Conservation (phyloP, 92 coral and sea anemone genomes). For the Heteractis magnifica region DNA sequence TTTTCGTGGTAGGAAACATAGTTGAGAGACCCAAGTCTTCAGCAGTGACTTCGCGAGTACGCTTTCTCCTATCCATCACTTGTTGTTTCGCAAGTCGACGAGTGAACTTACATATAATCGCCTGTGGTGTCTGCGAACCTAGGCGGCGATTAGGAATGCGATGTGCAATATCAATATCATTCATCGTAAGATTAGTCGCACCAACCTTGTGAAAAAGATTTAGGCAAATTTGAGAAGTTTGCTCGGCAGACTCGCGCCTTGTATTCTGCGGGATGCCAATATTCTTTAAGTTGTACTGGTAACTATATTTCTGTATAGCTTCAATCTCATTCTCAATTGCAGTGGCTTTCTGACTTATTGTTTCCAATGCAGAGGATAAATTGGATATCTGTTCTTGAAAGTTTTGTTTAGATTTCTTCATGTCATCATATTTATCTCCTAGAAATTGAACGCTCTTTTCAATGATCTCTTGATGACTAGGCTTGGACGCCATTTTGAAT, state of each 20-base stretch:
- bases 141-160: not conserved
- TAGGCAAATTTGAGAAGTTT: constrained; percentile 14
- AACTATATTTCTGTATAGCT: constrained; percentile 21
- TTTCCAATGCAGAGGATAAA: too few relatives aligned
- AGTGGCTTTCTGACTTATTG: too few relatives aligned
- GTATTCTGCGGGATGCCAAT: constrained; percentile 13
- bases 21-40: too few relatives aligned
- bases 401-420: too few relatives aligned
- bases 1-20: too few relatives aligned
- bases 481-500: too few relatives aligned
- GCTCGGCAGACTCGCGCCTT: constrained; percentile 12
- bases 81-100: not conserved
- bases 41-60: not conserved
- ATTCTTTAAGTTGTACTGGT: constrained; percentile 21
- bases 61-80: not conserved
- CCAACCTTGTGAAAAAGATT: constrained; percentile 23
- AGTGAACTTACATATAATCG: not conserved
- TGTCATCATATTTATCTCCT: too few relatives aligned
- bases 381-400: too few relatives aligned
- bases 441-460: too few relatives aligned
- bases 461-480: too few relatives aligned
- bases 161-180: constrained; percentile 18
- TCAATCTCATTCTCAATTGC: too few relatives aligned
- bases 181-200: not conserved
- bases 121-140: not conserved